Conservation (phyloP, 2,888 invertebrate genomes). For the Brachypalpus laphriformis region DNA sequence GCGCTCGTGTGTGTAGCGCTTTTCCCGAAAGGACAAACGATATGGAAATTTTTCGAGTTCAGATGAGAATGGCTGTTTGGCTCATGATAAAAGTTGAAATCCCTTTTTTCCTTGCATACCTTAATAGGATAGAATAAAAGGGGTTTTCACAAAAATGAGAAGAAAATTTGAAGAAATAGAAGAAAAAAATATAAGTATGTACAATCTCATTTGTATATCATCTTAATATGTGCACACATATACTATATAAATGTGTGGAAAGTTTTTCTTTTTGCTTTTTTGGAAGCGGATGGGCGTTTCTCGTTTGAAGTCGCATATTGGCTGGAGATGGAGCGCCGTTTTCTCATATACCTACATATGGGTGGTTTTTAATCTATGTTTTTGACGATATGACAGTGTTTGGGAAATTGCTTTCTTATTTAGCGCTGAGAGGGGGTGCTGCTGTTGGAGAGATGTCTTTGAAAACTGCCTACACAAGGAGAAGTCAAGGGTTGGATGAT, state of each 20-base stretch:
- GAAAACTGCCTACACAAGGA: neutral
- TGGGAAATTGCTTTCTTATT: constrained; percentile 56
- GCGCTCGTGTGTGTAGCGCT: neutral
- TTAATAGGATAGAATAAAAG: constrained; percentile 68
- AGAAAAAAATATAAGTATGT: constrained; percentile 26
- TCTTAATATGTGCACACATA: constrained; percentile 60
- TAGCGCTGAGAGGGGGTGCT: neutral
- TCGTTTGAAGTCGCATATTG: constrained; percentile 54
- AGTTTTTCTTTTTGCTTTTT: constrained; percentile 14
- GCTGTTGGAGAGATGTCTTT: neutral
- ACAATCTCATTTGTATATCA: constrained; percentile 71
- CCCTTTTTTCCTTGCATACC: constrained; percentile 61
- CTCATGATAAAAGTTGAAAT: constrained; percentile 70
- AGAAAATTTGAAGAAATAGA: constrained; percentile 51
- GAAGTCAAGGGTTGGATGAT: neutral
- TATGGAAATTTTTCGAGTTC: constrained; percentile 68
- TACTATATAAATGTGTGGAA: constrained; percentile 23
- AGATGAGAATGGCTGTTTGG: constrained; percentile 71
- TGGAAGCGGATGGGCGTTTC: constrained; percentile 65
- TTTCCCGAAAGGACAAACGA: constrained; percentile 61
- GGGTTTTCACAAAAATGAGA: constrained; percentile 48
- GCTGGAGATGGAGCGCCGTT: constrained; percentile 36
- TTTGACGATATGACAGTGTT: constrained; percentile 49
- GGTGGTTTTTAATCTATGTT: constrained; percentile 62
- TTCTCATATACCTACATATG: constrained; percentile 9